Evolutionary conservation across 2,888 invertebrate species (phyloP).

Genomic region (Ectropis crepuscularia): DNA sequence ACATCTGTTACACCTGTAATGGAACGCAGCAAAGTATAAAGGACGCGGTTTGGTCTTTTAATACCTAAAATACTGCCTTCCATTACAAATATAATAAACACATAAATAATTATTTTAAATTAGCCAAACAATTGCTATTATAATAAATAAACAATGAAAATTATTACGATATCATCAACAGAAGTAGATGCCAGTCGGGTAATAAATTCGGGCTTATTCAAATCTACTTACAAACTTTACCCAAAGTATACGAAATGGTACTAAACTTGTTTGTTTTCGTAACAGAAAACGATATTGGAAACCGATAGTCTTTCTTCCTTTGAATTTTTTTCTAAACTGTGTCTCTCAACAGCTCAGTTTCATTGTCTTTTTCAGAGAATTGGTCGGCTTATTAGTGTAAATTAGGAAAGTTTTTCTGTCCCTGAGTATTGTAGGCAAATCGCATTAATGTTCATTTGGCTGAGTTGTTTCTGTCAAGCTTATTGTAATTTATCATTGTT

Average conservation of each 20-base stretch:
- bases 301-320: constrained; percentile 37
- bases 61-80: too few relatives aligned
- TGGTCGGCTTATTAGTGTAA: constrained; percentile 41
- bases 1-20: too few relatives aligned
- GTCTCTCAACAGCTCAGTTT: constrained; percentile 14
- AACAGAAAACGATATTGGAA: constrained; percentile 39
- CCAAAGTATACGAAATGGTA: constrained; percentile 26
- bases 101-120: too few relatives aligned
- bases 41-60: too few relatives aligned
- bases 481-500: constrained; percentile 49
- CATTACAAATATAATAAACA: too few relatives aligned
- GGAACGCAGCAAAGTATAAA: too few relatives aligned
- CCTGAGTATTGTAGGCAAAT: constrained; percentile 35
- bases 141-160: constrained; percentile 8
- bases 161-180: constrained; percentile 22
- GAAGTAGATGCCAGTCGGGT: constrained; percentile 12
- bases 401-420: constrained; percentile 46
- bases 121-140: too few relatives aligned
- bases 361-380: constrained; percentile 34
- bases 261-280: constrained; percentile 28
- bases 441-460: constrained; percentile 46
- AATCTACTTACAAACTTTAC: constrained; percentile 35
- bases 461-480: constrained; percentile 42
- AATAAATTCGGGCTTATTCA: constrained; percentile 29
- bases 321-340: constrained; percentile 30